phyloP scores from a whole-genome alignment of 1,140 invertebrate genomes.

The Danaus melanippus region DNA sequence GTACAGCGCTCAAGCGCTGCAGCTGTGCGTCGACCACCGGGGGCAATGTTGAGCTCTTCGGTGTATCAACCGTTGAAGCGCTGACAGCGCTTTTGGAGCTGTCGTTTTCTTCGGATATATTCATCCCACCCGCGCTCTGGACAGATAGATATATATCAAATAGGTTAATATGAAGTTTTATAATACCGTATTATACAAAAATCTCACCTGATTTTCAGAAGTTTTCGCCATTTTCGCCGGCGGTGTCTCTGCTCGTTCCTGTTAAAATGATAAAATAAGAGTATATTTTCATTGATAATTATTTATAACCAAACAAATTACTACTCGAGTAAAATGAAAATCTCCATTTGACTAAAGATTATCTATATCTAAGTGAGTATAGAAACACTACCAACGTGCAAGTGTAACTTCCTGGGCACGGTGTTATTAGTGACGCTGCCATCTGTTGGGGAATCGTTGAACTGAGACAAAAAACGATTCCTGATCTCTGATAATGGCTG shows the following conservation, averaged over 20 bases:
- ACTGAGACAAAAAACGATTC: conserved; percentile 52
- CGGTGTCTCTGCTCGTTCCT: conserved; percentile 60
- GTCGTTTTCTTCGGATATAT: conserved; percentile 8
- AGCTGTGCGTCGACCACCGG: conserved; percentile 46
- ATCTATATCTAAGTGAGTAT: not conserved
- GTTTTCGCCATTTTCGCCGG: conserved; percentile 56
- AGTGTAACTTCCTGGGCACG: conserved; percentile 40
- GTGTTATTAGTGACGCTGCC: conserved; percentile 32
- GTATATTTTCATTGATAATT: not conserved
- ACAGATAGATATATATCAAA: conserved; percentile 1
- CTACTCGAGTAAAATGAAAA: too few species aligned
- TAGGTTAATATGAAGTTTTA: not conserved
- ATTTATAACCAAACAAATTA: not conserved
- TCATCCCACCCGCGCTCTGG: conserved; percentile 22
- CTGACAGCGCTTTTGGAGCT: conserved; percentile 17
- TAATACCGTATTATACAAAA: not conserved
- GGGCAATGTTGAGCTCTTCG: conserved; percentile 10
- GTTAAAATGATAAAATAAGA: conserved; percentile 16
- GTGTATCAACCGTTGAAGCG: conserved; percentile 6
- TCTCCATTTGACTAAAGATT: not conserved
- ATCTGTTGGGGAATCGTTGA: conserved; percentile 36
- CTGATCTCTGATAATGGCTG: conserved; percentile 60
- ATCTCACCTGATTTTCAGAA: conserved; percentile 38
- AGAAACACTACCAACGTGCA: conserved; percentile 30
- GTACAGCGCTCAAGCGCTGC: conserved; percentile 42